Base-by-base conservation (phyloP, 2,888 invertebrate genomes). In the Candidula unifasciata region DNA sequence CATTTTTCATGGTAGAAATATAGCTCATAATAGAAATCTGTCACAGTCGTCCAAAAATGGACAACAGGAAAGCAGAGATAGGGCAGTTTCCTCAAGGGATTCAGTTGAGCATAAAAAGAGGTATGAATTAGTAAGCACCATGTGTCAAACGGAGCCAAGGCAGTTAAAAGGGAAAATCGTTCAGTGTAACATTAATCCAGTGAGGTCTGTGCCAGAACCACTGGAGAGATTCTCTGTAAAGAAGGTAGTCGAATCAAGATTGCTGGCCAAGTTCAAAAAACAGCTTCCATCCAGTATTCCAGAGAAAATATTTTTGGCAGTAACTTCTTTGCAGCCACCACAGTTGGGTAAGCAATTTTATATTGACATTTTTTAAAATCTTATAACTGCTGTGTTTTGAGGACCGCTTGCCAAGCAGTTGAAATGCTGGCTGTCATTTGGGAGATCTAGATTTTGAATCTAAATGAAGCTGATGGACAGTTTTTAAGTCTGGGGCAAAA, bases 141-240 rank as follows among this genome's bases (percentile, higher is more conserved):
- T 37, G 18, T 37, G 57, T 73, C 83, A 83, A 52, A 83, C 83
- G 18, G 83, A 78, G 57, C 71, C 78, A 0, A 52, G 64, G 6
- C 60, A 33, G 57, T 27, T 83, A 8, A 83, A 83, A 81, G 85
- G 85, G 21, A 85, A 85, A 52, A 85, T 85, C 60, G 85, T 85
- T 57, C 85, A 85, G 60, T 85, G 85, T 33, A 85, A 77, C 54
- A 85, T 85, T 68, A 85, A 68, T 60, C 84, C 80, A 35, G 71
- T 83, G n/a, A 16, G 57, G 35, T 24, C 30, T 27, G 57, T 21
- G 35, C 30, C 18, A 57, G 30, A n/a, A 16, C 77, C n/a, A 8
- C 3, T 69, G 69, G 69, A 83, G 18, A n/a, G 2, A 37, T 24
- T 18, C 44, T 21, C 52, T 37, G 69, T 37, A 54, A 78, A 18